Percentiles rank a stretch among this genome's conserved stretches.
These are phyloP conservation scores for Leucophenga maculata DNA, from an alignment of 2,888 invertebrate species.

Conservation along the genomic window DNA sequence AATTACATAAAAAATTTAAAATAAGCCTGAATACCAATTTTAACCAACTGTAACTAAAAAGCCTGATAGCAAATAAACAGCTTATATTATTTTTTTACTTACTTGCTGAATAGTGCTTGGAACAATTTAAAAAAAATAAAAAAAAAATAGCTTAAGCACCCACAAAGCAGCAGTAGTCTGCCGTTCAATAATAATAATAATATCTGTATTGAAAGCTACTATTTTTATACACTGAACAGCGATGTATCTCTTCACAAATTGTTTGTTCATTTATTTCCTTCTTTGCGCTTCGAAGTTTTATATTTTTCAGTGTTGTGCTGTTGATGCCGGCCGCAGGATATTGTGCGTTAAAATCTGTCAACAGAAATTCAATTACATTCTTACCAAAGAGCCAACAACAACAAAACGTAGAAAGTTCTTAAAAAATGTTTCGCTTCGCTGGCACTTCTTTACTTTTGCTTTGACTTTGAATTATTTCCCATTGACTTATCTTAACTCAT, in stretches of 20 bases:
- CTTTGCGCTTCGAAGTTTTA: background rate
- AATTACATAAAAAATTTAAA: too few species aligned
- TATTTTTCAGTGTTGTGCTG: background rate
- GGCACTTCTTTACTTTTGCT: slow-evolving; percentile 2
- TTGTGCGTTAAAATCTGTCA: slow-evolving; percentile 65
- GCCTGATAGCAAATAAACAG: too few species aligned
- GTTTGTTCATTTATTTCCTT: background rate
- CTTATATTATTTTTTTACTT: too few species aligned
- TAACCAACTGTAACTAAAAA: too few species aligned
- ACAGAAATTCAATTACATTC: slow-evolving; percentile 64
- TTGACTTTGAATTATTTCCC: background rate
- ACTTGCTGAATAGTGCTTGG: too few species aligned
- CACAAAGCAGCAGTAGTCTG: too few species aligned
- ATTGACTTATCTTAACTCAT: background rate
- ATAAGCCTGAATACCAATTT: too few species aligned
- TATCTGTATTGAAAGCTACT: background rate
- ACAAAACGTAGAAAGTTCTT: background rate
- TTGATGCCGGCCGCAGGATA: slow-evolving; percentile 52
- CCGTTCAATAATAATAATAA: too few species aligned
- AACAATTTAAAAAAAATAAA: too few species aligned
- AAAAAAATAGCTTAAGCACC: too few species aligned
- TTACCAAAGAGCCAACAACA: slow-evolving; percentile 3
- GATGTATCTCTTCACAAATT: background rate
- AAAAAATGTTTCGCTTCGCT: slow-evolving; percentile 5
- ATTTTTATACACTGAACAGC: background rate